These are phyloP conservation scores for Pavo muticus DNA, from an alignment of 2,113 vertebrate species.

Conservation along the genomic window DNA sequence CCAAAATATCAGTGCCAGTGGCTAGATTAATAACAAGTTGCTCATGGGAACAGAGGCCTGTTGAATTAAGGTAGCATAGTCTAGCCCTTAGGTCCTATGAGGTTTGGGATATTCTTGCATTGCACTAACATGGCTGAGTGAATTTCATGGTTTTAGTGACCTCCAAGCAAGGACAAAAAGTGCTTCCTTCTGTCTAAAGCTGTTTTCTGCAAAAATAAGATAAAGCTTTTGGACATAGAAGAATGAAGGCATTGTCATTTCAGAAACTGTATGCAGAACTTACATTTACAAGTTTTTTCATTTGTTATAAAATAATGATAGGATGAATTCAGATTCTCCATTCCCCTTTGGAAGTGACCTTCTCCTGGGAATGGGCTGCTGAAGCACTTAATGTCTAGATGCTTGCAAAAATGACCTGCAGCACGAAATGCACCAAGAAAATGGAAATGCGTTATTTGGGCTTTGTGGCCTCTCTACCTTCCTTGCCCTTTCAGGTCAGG, in stretches of 20 bases:
- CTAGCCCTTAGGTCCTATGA: background rate
- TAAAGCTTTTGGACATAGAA: constrained; percentile 43
- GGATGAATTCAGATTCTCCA: constrained; percentile 48
- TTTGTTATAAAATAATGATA: constrained; percentile 41
- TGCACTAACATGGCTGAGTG: background rate
- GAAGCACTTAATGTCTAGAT: constrained; percentile 26
- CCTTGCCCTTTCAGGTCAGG: background rate
- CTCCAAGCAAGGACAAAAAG: constrained; percentile 28
- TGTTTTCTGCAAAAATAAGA: background rate
- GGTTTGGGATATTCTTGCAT: background rate
- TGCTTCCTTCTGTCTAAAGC: constrained; percentile 1
- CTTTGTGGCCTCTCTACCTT: background rate
- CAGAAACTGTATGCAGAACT: constrained; percentile 28
- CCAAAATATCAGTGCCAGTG: background rate
- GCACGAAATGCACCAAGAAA: background rate
- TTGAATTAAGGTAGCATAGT: background rate
- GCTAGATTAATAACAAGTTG: background rate
- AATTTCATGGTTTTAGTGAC: constrained; percentile 39
- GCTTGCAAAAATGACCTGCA: background rate
- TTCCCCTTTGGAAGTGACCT: constrained; percentile 59
- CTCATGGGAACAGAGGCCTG: background rate
- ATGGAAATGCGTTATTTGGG: background rate
- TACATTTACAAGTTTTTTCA: constrained; percentile 37
- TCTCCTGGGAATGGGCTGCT: background rate
- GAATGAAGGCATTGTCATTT: constrained; percentile 3